Percentiles rank a stretch among this genome's conserved stretches.
phyloP scores from a whole-genome alignment of 2,113 vertebrate species.

The Hassar affinis region DNA sequence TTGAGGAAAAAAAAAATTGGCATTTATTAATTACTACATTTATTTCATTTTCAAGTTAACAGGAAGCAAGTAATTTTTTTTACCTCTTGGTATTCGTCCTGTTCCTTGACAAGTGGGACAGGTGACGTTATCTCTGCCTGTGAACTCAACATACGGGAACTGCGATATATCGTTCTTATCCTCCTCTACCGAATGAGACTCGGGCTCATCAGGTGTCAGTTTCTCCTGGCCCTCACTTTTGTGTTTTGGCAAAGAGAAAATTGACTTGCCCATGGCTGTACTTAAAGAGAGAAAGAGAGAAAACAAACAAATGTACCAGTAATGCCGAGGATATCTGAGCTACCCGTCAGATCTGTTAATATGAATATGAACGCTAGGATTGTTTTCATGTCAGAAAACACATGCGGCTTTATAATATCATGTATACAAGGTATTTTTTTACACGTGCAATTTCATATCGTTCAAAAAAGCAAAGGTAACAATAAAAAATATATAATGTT shows the following conservation, averaged over 20 bases:
- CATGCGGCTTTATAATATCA: not conserved
- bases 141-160: constrained; percentile 98
- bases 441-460: not conserved
- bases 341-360: not conserved
- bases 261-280: constrained; percentile 86
- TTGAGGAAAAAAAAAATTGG: not conserved
- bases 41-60: not conserved
- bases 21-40: not conserved
- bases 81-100: constrained; percentile 93
- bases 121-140: constrained; percentile 93
- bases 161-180: constrained; percentile 85
- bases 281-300: not conserved
- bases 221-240: constrained; percentile 68
- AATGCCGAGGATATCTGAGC: not conserved
- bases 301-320: not conserved
- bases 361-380: not conserved
- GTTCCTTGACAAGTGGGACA: constrained; percentile 97
- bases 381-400: not conserved
- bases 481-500: not conserved
- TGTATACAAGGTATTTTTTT: not conserved
- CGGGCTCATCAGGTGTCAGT: constrained; percentile 69
- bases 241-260: constrained; percentile 79
- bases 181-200: constrained; percentile 72
- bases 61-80: not conserved
- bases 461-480: not conserved